Percentiles rank a stretch among this genome's conserved stretches.
These are phyloP conservation scores for Agonopterix arenella DNA, from an alignment of 2,888 invertebrate genomes.

Conservation along the genomic window DNA sequence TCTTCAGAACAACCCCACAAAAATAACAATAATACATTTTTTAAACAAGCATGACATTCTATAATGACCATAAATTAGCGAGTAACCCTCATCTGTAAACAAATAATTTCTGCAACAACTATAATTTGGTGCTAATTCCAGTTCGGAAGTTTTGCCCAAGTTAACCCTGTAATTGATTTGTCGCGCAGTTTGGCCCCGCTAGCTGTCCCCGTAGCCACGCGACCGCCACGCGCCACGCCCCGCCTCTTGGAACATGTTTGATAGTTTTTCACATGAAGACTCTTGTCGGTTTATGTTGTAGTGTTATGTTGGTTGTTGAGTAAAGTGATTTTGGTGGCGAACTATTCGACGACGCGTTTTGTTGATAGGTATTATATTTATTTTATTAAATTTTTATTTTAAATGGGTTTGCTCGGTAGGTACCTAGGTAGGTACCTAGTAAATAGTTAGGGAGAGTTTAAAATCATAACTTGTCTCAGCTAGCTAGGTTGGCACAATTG, in stretches of 20 bases:
- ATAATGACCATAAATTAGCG: constrained; percentile 44
- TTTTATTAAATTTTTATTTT: too few species aligned
- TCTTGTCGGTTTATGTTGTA: constrained; percentile 24
- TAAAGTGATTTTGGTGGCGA: neutral
- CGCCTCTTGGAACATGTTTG: constrained; percentile 36
- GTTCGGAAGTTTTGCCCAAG: constrained; percentile 52
- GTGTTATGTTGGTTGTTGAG: neutral
- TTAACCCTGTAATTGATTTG: constrained; percentile 71
- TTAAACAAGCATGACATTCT: neutral
- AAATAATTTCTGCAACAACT: constrained; percentile 51
- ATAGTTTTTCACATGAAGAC: constrained; percentile 50
- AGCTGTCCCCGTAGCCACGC: constrained; percentile 31
- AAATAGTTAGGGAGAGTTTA: too few species aligned
- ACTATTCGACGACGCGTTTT: neutral
- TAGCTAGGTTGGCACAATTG: too few species aligned
- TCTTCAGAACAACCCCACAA: too few species aligned
- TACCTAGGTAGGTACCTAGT: too few species aligned
- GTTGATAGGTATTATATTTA: too few species aligned
- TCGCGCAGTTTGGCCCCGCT: constrained; percentile 41
- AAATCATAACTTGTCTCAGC: too few species aligned
- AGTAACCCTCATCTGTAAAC: constrained; percentile 53
- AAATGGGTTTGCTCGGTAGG: too few species aligned
- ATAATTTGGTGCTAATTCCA: constrained; percentile 67
- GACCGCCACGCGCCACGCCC: constrained; percentile 38
- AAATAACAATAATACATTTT: too few species aligned